Evolutionary conservation across 1,140 invertebrate species (phyloP).

Genomic region (Drosophila yakuba): DNA sequence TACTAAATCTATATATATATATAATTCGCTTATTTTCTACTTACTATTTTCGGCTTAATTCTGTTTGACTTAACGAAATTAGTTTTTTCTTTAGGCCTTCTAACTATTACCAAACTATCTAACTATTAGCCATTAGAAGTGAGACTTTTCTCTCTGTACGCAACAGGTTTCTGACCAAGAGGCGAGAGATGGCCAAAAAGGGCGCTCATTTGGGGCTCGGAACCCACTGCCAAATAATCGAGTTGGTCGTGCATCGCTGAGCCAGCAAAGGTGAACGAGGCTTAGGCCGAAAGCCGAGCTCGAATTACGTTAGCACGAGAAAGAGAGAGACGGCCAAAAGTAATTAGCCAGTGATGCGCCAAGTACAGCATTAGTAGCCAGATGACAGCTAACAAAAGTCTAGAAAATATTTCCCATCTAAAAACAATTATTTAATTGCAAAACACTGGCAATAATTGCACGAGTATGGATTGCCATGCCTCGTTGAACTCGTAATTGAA

Average conservation of each 20-base stretch:
- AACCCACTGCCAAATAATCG: background rate
- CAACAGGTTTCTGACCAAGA: conserved; percentile 2
- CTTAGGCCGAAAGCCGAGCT: conserved; percentile 20
- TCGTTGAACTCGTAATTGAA: no score
- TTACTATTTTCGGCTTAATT: no score
- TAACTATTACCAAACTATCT: background rate
- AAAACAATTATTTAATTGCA: no score
- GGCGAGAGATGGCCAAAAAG: background rate
- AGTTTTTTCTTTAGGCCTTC: no score
- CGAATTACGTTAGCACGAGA: conserved; percentile 31
- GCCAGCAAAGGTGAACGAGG: conserved; percentile 35
- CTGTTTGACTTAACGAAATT: no score
- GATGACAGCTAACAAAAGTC: background rate
- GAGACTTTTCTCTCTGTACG: background rate
- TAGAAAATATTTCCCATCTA: no score
- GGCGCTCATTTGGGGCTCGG: background rate
- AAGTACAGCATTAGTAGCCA: background rate
- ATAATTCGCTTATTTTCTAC: no score
- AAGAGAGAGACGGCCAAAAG: conserved; percentile 17
- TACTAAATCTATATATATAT: no score
- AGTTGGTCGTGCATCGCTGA: conserved; percentile 57
- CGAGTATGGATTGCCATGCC: no score
- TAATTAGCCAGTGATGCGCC: background rate
- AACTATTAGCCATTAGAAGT: no score
- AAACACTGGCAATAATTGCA: no score